Evolutionary conservation across 2,113 vertebrate species (phyloP), one percentile per base, ranked within the genome.

Genomic region (Callorhinus ursinus): DNA sequence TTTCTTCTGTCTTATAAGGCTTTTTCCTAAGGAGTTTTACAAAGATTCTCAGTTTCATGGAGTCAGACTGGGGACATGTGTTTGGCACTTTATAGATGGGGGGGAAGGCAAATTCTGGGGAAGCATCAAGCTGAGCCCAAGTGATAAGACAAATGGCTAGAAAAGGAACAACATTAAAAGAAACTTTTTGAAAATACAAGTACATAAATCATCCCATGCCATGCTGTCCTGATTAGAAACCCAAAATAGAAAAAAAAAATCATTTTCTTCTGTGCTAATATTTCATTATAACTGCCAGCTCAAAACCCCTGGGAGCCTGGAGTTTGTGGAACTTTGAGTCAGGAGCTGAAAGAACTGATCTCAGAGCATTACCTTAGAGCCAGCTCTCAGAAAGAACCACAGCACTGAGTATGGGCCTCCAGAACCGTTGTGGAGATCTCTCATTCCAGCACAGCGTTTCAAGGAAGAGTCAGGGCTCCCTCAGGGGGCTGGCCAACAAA

Each of bases 221-320:
- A 93, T 69, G 55, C 39, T 95, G 67, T 93, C 94, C 46, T 95
- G 82, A 97, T 97, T 91, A 95, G 88, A 93, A 97, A 74, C 49
- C 36, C 49, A 93, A 97, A 96, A 93, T 53, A 90, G 92, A 55
- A 94, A 96, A 69, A 39, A 39, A 51, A 59, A 84, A 22, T 39
- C 10, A 83, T 88, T 84, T 88, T 95, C 93, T 95, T 90, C 51
- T 88, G 2, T 80, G 74, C 67, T 97, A 92, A 82, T 83, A 93
- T 93, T 96, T 93, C 81, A 95, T 96, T 69, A 76, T 42, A 93
- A 92, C 49, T 95, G 87, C 82, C 42, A 92, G 59, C 55, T 93
- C 80, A 88, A 51, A 26, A 18, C 5, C 51, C 59, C 9, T 46
- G 65, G 81, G 82, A 95, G 18, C 24, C 33, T 71, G 24, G 65